Evolutionary conservation across 2,797 vertebrate genomes (phyloP), one percentile per base, ranked within the genome.

Genomic region (Gymnocypris eckloni): DNA sequence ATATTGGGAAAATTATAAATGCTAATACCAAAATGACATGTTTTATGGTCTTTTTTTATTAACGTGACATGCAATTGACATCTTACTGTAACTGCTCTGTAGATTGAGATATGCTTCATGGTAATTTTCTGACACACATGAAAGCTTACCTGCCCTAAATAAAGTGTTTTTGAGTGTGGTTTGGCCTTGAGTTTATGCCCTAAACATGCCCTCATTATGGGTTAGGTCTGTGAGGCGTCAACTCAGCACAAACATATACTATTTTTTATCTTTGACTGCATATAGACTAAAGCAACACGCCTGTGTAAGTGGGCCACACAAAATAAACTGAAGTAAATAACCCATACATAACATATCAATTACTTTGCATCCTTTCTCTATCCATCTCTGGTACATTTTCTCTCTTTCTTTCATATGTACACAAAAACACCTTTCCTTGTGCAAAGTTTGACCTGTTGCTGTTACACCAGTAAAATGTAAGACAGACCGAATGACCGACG

Each of bases 181-280:
- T 56, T 79, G 83, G 50, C 50, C 39, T 69, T 20, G 59, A 76
- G 71, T 39, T 83, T 25, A 52, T 76, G 64, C 28, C 28, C 72
- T 77, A 76, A 83, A 48, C 72, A 67, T 83, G 82, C 45, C 59
- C 72, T 83, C 56, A 66, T 76, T 83, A 73, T 73, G 54, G 39
- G 54, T 37, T 76, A 43, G 8, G 28, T 66, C 43, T 76, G 28
- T 67, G 43, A 83, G n/a, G 81, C 0, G n/a, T 72, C 28, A 43
- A 72, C 37, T 45, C n/a, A 43, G 43, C 69, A 59, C 52, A 59
- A 72, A 67, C 9, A 54, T 72, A 56, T 18, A 67, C 28, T 22
- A 22, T 59, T 59, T 82, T 82, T 59, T 28, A 25, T n/a, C 71
- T 37, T 73, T 83, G 41, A 33, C 39, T 43, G 8, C 52, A 52